Evolutionary conservation across 2,113 vertebrate species (phyloP), one percentile per base, ranked within the genome.

Genomic region (Phodopus roborovskii): DNA sequence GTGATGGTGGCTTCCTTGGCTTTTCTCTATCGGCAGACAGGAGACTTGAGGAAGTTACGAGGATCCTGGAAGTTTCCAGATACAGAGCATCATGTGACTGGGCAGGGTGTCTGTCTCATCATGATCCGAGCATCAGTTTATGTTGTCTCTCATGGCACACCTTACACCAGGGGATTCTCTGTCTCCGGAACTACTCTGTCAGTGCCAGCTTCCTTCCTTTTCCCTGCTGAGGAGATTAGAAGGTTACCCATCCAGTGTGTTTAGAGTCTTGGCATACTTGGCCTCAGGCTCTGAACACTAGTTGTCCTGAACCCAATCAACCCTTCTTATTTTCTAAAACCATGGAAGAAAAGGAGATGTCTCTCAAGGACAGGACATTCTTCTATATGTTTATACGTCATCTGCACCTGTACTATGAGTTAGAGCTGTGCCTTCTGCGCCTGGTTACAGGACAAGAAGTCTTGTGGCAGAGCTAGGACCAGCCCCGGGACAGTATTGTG

Each of bases 201-300:
- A 81, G 93, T 33, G 84, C 71, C n/a, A 33, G 28, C 16, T 0
- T 93, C 42, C 70, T 91, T 93, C 58, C 70, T 97, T 84, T 92
- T 97, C 33, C 96, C 97, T 97, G 97, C 42, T 17, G 64, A 94
- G 53, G 62, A 97, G 20, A 94, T 45, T 45, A 92, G 74, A 91
- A 75, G 56, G 89, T 96, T 68, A 91, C 26, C 12, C 22, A 20
- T 84, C 3, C 20, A 24, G 0, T 26, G 48, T 68, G 48, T 68
- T 45, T 85, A 60, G n/a, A 42, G 30, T 90, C 7, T 58, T 79
- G 53, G 17, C 58, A 62, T 64, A 39, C 16, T 93, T 58, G 70
- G 8, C 68, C 9, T 24, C 26, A 84, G n/a, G 45, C 10, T 48
- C 73, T 86, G 64, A 68, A 79, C 58, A 28, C 64, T 81, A 68